Evolutionary conservation across 2,797 vertebrate genomes (phyloP).

Genomic region (Epinephelus malabaricus): DNA sequence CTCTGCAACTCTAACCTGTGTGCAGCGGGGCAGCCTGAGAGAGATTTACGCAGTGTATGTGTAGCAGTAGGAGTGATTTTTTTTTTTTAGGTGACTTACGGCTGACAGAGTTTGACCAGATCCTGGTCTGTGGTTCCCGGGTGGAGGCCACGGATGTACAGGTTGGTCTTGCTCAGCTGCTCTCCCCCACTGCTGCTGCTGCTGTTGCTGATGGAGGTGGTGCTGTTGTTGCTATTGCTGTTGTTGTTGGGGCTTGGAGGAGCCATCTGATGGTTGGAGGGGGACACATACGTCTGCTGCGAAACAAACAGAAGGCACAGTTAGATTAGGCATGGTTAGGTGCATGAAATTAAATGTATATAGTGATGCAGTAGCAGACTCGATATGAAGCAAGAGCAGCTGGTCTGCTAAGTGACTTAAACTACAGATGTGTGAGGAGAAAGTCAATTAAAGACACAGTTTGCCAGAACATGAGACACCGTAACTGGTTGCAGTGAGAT

Average conservation of each 20-base stretch:
- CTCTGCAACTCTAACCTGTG: constrained; percentile 28
- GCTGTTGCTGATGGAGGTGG: constrained; percentile 76
- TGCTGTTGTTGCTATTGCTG: constrained; percentile 82
- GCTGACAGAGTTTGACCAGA: constrained; percentile 95
- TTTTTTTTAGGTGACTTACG: constrained; percentile 86
- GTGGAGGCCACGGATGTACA: constrained; percentile 95
- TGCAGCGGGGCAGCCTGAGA: constrained; percentile 1
- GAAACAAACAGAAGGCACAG: constrained; percentile 22
- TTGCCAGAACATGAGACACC: constrained; percentile 35
- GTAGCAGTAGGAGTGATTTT: constrained; percentile 26
- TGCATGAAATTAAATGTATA: constrained; percentile 6
- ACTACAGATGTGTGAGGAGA: constrained; percentile 1
- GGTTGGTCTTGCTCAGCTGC: constrained; percentile 96
- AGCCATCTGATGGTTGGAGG: constrained; percentile 91
- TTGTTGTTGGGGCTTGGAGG: constrained; percentile 92
- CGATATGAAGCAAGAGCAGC: constrained; percentile 13
- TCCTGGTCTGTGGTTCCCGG: constrained; percentile 96
- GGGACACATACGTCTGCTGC: constrained; percentile 91
- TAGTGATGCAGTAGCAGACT: background rate
- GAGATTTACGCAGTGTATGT: constrained; percentile 54
- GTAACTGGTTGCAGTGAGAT: constrained; percentile 35
- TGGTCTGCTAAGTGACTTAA: constrained; percentile 9
- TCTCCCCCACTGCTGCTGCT: constrained; percentile 83
- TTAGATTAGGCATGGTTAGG: constrained; percentile 29
- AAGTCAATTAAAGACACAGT: constrained; percentile 40